phyloP scores from a whole-genome alignment of 2,797 vertebrate species.

The Bovichtus diacanthus region DNA sequence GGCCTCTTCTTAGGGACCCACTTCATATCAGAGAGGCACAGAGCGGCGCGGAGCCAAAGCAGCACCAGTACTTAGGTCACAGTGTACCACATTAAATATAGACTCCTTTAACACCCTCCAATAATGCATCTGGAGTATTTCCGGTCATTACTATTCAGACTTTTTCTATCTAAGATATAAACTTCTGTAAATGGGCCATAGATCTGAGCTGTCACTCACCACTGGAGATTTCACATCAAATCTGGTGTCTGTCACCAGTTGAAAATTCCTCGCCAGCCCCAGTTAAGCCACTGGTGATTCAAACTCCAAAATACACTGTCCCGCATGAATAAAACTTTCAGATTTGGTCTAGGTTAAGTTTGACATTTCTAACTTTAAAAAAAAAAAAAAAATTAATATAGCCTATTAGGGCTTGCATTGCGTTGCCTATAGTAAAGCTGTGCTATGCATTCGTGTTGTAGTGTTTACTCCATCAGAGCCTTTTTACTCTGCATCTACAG shows the following conservation, averaged over 20 bases:
- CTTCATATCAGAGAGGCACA: conserved; percentile 72
- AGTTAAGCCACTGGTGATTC: conserved; percentile 85
- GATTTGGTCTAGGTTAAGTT: conserved; percentile 73
- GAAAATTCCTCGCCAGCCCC: conserved; percentile 85
- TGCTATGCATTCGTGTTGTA: neutral
- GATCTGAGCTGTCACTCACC: conserved; percentile 87
- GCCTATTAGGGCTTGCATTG: conserved; percentile 31
- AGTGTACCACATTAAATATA: conserved; percentile 87
- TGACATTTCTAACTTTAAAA: conserved; percentile 65
- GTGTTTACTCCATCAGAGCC: neutral
- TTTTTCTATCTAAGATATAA: conserved; percentile 82
- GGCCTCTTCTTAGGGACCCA: conserved; percentile 65
- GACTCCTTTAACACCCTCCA: conserved; percentile 87
- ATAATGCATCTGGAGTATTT: conserved; percentile 87
- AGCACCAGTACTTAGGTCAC: conserved; percentile 77
- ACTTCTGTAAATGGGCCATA: conserved; percentile 90
- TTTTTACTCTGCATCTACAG: neutral
- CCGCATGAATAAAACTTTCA: conserved; percentile 81
- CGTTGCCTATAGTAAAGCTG: conserved; percentile 7
- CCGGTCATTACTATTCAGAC: conserved; percentile 86
- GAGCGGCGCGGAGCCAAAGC: conserved; percentile 69
- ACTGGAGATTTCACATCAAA: conserved; percentile 87
- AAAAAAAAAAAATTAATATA: conserved; percentile 52
- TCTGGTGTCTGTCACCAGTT: conserved; percentile 84
- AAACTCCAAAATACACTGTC: conserved; percentile 85